Evolutionary conservation across 2,113 vertebrate species (phyloP).

Genomic region (Danio rerio): GRCz12tu NC_133182.1:41579001-41579500

Average conservation of each 20-base stretch:
- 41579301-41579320: too few species aligned
- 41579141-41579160: slow-evolving; percentile 40
- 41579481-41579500: too few species aligned
- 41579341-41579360: too few species aligned
- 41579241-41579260: background rate
- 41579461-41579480: too few species aligned
- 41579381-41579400: too few species aligned
- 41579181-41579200: slow-evolving; percentile 16
- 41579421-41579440: too few species aligned
- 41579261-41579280: too few species aligned
- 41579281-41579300: too few species aligned
- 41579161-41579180: slow-evolving; percentile 15
- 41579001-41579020: slow-evolving; percentile 31
- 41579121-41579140: slow-evolving; percentile 61
- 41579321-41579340: too few species aligned
- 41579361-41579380: too few species aligned
- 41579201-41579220: background rate
- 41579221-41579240: background rate
- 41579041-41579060: slow-evolving; percentile 50
- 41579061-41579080: slow-evolving; percentile 58
- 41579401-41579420: too few species aligned
- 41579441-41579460: too few species aligned
- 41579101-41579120: slow-evolving; percentile 59
- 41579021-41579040: slow-evolving; percentile 48
- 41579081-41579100: slow-evolving; percentile 58